These are phyloP conservation scores for Chelonus formosanus DNA, from an alignment of 2,888 invertebrate genomes.

Conservation along the genomic window DNA sequence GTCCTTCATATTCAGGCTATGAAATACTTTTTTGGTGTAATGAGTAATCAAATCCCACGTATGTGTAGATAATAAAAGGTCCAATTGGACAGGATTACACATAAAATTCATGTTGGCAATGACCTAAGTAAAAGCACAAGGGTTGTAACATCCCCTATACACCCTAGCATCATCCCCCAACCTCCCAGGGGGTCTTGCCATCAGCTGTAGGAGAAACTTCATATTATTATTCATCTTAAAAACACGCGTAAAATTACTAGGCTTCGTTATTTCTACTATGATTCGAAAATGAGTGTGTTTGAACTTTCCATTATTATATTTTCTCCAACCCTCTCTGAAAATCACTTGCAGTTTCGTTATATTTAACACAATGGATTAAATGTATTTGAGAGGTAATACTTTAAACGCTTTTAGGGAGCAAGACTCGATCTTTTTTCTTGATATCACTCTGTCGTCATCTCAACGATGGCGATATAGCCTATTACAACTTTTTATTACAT, in stretches of 20 bases:
- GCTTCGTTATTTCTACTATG: conserved; percentile 9
- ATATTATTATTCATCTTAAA: not conserved
- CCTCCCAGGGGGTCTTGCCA: conserved; percentile 5
- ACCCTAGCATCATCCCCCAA: not conserved
- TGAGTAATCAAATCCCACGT: too few relatives aligned
- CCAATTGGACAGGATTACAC: not conserved
- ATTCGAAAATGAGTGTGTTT: conserved; percentile 33
- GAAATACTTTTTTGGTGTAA: too few relatives aligned
- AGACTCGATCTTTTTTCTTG: too few relatives aligned
- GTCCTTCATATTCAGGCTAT: too few relatives aligned
- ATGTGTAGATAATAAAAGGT: too few relatives aligned
- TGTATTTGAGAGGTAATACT: too few relatives aligned
- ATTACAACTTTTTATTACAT: conserved; percentile 64
- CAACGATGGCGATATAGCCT: conserved; percentile 32
- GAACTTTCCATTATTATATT: conserved; percentile 32
- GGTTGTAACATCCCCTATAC: conserved; percentile 10
- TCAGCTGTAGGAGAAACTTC: not conserved
- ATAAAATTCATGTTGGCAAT: not conserved
- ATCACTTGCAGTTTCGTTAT: conserved; percentile 1
- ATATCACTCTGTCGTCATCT: too few relatives aligned
- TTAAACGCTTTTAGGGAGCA: too few relatives aligned
- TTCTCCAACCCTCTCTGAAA: conserved; percentile 5
- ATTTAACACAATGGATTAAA: too few relatives aligned
- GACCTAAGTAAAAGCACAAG: conserved; percentile 1
- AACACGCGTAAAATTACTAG: conserved; percentile 8